Evolutionary conservation across 2,888 invertebrate species (phyloP).

Genomic region (Germaria angustata): DNA sequence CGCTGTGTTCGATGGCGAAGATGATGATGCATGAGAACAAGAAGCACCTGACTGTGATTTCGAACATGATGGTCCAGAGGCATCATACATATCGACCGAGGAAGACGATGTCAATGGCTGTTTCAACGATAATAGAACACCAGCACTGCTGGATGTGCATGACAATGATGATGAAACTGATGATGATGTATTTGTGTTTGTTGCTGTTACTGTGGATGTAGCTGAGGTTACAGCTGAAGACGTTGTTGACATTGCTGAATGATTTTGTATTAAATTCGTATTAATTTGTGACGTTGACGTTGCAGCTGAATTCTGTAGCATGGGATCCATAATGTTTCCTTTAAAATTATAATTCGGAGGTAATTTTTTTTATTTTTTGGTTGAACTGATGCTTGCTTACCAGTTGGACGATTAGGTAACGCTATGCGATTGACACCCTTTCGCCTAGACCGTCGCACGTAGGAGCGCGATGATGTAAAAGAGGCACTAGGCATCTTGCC

Average conservation of each 20-base stretch:
- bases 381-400: slow-evolving; percentile 67
- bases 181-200: slow-evolving; percentile 10
- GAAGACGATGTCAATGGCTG: slow-evolving; percentile 46
- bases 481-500: slow-evolving; percentile 92
- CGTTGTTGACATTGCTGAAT: slow-evolving; percentile 63
- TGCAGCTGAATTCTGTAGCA: slow-evolving; percentile 84
- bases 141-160: slow-evolving; percentile 61
- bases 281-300: slow-evolving; percentile 76
- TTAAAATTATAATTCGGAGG: too few relatives aligned
- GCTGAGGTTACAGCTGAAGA: slow-evolving; percentile 65
- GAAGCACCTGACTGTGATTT: slow-evolving; percentile 54
- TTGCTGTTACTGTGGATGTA: slow-evolving; percentile 53
- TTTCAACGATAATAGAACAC: slow-evolving; percentile 39
- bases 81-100: slow-evolving; percentile 57
- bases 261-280: slow-evolving; percentile 62
- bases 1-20: slow-evolving; percentile 46
- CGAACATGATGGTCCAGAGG: slow-evolving; percentile 58
- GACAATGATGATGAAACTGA: slow-evolving; percentile 65
- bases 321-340: slow-evolving; percentile 84
- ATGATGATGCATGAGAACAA: slow-evolving; percentile 45
- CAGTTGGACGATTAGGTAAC: slow-evolving; percentile 80
- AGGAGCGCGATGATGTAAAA: slow-evolving; percentile 95
- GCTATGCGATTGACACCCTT: slow-evolving; percentile 91
- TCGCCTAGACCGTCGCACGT: slow-evolving; percentile 94
- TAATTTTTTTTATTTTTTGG: too few relatives aligned